Evolutionary conservation across 2,113 vertebrate species (phyloP), one percentile per base, ranked within the genome.

Genomic region (Tor tambroides): DNA sequence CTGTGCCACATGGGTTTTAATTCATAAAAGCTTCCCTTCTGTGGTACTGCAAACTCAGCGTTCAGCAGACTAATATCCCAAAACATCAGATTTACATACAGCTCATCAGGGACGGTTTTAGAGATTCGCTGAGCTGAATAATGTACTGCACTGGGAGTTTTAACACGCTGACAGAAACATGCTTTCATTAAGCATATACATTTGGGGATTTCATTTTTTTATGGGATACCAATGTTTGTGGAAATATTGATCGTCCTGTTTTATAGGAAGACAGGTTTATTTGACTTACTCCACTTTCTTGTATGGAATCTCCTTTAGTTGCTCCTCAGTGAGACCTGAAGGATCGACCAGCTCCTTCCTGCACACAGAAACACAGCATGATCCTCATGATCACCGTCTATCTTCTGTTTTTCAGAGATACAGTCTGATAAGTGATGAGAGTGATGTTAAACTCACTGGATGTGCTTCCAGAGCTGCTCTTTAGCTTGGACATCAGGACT

Each of bases 401-500:
- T 30, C 61, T 63, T 26, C 17, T 75, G 12, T 3, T 67, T 41
- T 8, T 19, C 6, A 43, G 8, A 35, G 28, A 43, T 14, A 2
- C 3, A 65, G 11, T 26, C 19, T 9, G 26, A 23, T 65, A 0
- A 30, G 23, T 38, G 32, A 43, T 5, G 23, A 80, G 51, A 9
- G 26, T 30, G 0, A 85, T 1, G 5, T 30, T 7, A 56, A 23
- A 96, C 96, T 95, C 94, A 97, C 97, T 97, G 95, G 91, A 97
- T 97, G 80, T 97, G 96, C 86, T 95, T 97, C 97, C 97, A 97
- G 5, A 97, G 90, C 89, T 96, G 95, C 92, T 97, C 96, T 89
- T 97, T 97, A 54, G 97, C 97, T 91, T 97, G 97, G 61, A 96
- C 92, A 89, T 97, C 97, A 32, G 97, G 97, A 80, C 97, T 97